These are phyloP conservation scores for Lampropteryx suffumata DNA, from an alignment of 2,888 invertebrate species.

Conservation along the genomic window DNA sequence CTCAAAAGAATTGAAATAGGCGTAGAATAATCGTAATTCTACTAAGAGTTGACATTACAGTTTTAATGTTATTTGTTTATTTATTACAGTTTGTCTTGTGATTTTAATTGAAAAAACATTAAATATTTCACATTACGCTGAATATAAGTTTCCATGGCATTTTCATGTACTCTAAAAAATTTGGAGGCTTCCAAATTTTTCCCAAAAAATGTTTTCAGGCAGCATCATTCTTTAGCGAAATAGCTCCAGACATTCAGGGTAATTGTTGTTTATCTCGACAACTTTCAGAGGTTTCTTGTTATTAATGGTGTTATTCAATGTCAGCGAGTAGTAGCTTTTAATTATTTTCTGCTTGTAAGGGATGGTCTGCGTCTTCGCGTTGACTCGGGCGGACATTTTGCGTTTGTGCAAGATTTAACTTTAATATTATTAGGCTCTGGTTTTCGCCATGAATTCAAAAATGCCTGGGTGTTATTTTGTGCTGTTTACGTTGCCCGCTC, in stretches of 20 bases:
- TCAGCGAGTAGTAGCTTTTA: slow-evolving; percentile 68
- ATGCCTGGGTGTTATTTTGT: slow-evolving; percentile 21
- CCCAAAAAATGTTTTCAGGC: slow-evolving; percentile 39
- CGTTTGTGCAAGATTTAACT: slow-evolving; percentile 57
- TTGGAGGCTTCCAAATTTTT: slow-evolving; percentile 22
- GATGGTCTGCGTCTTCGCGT: slow-evolving; percentile 55
- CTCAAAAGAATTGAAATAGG: neutral
- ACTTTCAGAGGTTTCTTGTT: slow-evolving; percentile 68
- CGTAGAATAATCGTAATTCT: neutral
- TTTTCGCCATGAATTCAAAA: slow-evolving; percentile 27
- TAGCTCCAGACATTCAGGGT: slow-evolving; percentile 55
- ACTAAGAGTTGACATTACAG: neutral
- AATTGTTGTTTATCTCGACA: slow-evolving; percentile 73
- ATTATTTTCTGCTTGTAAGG: slow-evolving; percentile 66
- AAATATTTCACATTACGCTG: no score
- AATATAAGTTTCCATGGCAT: no score
- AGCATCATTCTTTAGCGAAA: slow-evolving; percentile 38
- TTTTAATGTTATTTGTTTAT: no score
- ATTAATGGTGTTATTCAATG: slow-evolving; percentile 76
- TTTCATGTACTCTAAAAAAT: no score
- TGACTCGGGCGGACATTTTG: slow-evolving; percentile 56
- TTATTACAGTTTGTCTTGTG: no score
- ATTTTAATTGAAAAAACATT: no score
- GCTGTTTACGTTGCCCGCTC: slow-evolving; percentile 14
- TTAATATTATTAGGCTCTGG: slow-evolving; percentile 44